A percentile compares a stretch with the other conserved stretches of the same genome.
Evolutionary conservation across 2,113 vertebrate genomes (phyloP).

Genomic region (Grallaria varia): DNA sequence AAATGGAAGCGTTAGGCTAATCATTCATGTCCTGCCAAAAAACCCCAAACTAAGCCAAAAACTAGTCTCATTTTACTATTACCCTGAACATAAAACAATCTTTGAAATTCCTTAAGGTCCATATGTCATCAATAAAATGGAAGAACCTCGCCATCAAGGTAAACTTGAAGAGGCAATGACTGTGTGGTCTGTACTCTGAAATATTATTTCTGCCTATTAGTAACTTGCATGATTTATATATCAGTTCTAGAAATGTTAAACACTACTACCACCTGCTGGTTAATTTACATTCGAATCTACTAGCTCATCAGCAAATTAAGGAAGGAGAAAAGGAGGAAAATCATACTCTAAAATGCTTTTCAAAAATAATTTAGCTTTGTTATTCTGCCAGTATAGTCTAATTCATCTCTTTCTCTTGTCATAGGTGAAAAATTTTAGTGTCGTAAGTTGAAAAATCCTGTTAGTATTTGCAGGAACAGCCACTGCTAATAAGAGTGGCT

Average conservation of each 20-base stretch:
- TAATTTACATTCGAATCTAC: neutral
- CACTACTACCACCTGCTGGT: constrained; percentile 64
- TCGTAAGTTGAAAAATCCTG: neutral
- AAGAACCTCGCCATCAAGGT: neutral
- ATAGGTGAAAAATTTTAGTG: neutral
- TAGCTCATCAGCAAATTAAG: neutral
- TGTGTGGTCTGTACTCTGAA: neutral
- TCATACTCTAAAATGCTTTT: neutral
- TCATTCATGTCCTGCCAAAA: neutral
- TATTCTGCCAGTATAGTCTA: neutral
- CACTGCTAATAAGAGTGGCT: neutral
- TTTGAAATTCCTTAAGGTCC: neutral
- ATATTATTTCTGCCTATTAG: neutral
- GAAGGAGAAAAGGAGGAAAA: neutral
- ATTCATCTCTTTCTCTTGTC: neutral
- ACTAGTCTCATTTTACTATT: neutral
- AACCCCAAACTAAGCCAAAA: neutral
- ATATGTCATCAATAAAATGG: neutral
- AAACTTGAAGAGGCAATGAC: neutral
- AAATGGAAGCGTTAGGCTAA: neutral
- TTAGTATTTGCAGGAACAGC: neutral
- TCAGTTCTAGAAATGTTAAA: neutral
- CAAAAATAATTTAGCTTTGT: neutral
- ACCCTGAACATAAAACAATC: neutral
- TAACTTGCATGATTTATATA: neutral